phyloP scores from a whole-genome alignment of 2,888 invertebrate genomes.

The Parasteatoda lunata region DNA sequence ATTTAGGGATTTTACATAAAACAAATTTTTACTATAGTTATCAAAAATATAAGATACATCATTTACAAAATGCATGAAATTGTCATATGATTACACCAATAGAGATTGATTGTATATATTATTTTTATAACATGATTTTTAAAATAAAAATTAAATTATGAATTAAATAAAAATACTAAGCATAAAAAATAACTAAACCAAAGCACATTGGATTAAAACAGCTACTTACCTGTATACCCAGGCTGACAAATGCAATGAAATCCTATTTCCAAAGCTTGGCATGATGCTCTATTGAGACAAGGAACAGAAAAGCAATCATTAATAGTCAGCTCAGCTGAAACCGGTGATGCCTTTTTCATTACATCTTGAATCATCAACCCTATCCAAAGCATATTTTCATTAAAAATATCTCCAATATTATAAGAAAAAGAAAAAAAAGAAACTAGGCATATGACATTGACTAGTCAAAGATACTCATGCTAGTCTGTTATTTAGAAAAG shows the following conservation, averaged over 20 bases:
- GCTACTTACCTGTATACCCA: slow-evolving; percentile 73
- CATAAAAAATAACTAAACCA: slow-evolving; percentile 8
- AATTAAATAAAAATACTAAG: slow-evolving; percentile 71
- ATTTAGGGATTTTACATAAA: too few species aligned
- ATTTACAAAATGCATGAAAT: too few species aligned
- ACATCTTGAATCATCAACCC: slow-evolving; percentile 21
- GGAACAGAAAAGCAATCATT: slow-evolving; percentile 77
- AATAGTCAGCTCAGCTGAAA: slow-evolving; percentile 70
- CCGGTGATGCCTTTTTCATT: slow-evolving; percentile 24
- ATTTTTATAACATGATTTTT: background rate
- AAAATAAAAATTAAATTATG: background rate
- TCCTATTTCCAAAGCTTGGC: slow-evolving; percentile 73
- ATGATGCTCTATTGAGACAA: slow-evolving; percentile 76
- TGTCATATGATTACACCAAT: too few species aligned
- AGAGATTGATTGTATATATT: too few species aligned
- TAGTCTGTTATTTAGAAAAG: background rate
- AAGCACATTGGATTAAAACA: background rate
- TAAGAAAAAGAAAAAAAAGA: background rate
- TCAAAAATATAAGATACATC: too few species aligned
- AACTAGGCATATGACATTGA: background rate
- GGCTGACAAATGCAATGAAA: slow-evolving; percentile 77
- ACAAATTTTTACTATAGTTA: too few species aligned
- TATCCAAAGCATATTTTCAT: background rate
- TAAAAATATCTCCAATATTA: background rate
- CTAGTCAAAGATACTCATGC: background rate